Evolutionary conservation across 2,888 invertebrate species (phyloP).

Genomic region (Machimus atricapillus): DNA sequence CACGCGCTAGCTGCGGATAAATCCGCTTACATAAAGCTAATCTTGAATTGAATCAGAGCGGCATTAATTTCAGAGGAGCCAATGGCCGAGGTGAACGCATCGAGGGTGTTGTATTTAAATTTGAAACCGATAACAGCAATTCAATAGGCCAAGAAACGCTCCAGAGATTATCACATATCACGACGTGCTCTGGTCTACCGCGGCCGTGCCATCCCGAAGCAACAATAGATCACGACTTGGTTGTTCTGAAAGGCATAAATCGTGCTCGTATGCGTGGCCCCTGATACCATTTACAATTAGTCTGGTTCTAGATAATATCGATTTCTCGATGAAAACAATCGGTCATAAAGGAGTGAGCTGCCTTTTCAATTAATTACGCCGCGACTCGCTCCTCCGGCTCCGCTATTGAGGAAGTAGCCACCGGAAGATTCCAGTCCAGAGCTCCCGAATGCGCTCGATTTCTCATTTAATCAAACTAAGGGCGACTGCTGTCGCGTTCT

Average conservation of each 20-base stretch:
- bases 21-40: not conserved
- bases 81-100: not conserved
- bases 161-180: slow-evolving; percentile 23
- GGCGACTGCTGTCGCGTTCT: not conserved
- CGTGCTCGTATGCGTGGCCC: slow-evolving; percentile 24
- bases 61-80: not conserved
- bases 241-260: slow-evolving; percentile 3
- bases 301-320: not conserved
- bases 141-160: slow-evolving; percentile 17
- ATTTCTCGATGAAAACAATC: not conserved
- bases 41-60: slow-evolving; percentile 4
- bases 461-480: not conserved
- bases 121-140: slow-evolving; percentile 21
- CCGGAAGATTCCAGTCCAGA: not conserved
- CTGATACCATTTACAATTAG: slow-evolving; percentile 19
- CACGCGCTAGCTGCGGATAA: not conserved
- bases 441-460: not conserved
- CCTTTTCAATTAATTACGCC: not conserved
- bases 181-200: not conserved
- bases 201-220: not conserved
- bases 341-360: not conserved
- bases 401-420: not conserved
- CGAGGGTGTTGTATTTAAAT: slow-evolving; percentile 7
- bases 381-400: not conserved
- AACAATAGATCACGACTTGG: slow-evolving; percentile 36